Percentiles rank a stretch among this genome's conserved stretches.
phyloP scores from a whole-genome alignment of 1,140 invertebrate species.

The Hydropsyche tenuis region DNA sequence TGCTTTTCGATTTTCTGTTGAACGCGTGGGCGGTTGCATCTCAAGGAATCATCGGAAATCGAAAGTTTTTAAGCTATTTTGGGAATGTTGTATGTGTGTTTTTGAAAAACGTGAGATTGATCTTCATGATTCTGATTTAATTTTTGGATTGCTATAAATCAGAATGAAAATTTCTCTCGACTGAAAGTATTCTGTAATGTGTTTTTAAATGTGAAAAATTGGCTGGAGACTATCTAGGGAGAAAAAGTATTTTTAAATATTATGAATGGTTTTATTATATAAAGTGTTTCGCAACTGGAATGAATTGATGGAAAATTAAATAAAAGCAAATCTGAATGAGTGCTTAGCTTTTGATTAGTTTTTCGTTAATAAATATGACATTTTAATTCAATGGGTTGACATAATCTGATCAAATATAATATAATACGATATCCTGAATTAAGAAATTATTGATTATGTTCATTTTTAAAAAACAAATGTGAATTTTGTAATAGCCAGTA shows the following conservation, averaged over 20 bases:
- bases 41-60: neutral
- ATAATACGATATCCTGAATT: too few relatives aligned
- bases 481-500: too few relatives aligned
- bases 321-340: too few relatives aligned
- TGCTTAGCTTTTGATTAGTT: too few relatives aligned
- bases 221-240: neutral
- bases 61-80: neutral
- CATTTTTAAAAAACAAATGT: too few relatives aligned
- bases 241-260: too few relatives aligned
- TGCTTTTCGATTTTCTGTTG: neutral
- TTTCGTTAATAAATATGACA: neutral
- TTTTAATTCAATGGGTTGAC: neutral
- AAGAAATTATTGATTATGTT: too few relatives aligned
- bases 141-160: conserved; percentile 1
- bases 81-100: neutral
- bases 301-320: too few relatives aligned
- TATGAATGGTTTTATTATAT: too few relatives aligned
- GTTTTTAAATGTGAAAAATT: neutral
- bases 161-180: neutral
- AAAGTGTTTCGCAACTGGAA: too few relatives aligned
- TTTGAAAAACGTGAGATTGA: neutral
- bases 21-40: neutral
- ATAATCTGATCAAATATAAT: neutral
- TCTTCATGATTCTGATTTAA: neutral
- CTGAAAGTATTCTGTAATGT: neutral